Conservation (phyloP, 23 tunicate species). For the Ascidia mentula region DNA sequence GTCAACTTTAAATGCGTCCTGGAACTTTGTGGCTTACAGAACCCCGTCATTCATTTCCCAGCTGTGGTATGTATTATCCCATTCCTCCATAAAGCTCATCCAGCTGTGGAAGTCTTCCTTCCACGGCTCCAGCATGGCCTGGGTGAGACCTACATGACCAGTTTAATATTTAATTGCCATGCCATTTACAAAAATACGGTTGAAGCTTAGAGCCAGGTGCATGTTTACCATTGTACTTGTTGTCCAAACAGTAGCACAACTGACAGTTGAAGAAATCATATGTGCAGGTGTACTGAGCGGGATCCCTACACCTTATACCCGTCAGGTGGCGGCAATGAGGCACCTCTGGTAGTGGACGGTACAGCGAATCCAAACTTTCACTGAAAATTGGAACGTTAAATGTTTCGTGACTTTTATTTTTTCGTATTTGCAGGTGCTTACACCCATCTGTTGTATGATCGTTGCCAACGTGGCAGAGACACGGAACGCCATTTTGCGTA, state of each 20-base stretch:
- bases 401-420: neutral
- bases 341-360: neutral
- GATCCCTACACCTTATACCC: neutral
- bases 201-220: neutral
- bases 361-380: neutral
- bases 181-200: neutral
- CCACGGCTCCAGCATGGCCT: neutral
- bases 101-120: neutral
- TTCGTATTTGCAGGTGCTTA: neutral
- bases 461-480: conserved; percentile 19
- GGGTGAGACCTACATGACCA: neutral
- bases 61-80: neutral
- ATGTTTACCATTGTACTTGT: conserved; percentile 1
- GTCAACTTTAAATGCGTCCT: too few species aligned
- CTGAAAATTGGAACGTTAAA: neutral
- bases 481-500: conserved; percentile 15
- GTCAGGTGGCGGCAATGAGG: neutral
- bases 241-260: conserved; percentile 16
- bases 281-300: neutral
- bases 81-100: neutral
- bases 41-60: neutral
- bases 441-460: conserved; percentile 17
- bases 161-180: neutral
- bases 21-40: too few species aligned
- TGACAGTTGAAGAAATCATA: conserved; percentile 5